A percentile compares a stretch with the other conserved stretches of the same genome.
Evolutionary conservation across 2,797 vertebrate species (phyloP).

Genomic region (Rousettus madagascariensis): DNA sequence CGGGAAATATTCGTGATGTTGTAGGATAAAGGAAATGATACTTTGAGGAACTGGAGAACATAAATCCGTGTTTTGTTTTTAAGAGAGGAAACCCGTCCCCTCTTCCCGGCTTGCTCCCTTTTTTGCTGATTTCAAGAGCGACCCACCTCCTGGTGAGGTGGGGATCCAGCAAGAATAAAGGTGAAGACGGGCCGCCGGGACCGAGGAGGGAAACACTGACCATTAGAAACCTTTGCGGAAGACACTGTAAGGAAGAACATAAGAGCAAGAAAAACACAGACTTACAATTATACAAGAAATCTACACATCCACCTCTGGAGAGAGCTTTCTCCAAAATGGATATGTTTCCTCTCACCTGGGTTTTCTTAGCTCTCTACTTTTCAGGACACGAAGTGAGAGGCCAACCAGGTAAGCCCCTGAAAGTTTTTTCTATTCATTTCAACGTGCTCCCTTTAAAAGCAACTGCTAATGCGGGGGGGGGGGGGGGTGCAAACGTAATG

Average conservation of each 20-base stretch:
- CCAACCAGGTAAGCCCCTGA: constrained; percentile 88
- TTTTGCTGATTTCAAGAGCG: constrained; percentile 57
- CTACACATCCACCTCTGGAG: constrained; percentile 57
- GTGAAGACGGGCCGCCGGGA: constrained; percentile 60
- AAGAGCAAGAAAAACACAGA: constrained; percentile 57
- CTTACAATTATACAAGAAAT: constrained; percentile 61
- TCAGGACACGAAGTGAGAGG: constrained; percentile 84
- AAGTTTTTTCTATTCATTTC: constrained; percentile 66
- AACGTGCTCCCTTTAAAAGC: constrained; percentile 47
- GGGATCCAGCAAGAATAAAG: constrained; percentile 59
- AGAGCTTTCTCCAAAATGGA: constrained; percentile 87
- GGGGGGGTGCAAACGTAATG: not conserved
- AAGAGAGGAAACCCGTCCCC: constrained; percentile 51
- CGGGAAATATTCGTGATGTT: constrained; percentile 72
- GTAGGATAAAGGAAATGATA: constrained; percentile 74
- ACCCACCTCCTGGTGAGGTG: constrained; percentile 56
- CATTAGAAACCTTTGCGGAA: constrained; percentile 59
- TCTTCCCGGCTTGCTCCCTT: constrained; percentile 57
- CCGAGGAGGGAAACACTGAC: constrained; percentile 55
- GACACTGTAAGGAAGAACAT: constrained; percentile 51
- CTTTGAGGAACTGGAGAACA: constrained; percentile 76
- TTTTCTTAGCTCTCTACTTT: constrained; percentile 88
- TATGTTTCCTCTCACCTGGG: constrained; percentile 87
- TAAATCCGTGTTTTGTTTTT: constrained; percentile 65
- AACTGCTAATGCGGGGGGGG: not conserved